Percentiles rank a stretch among this genome's conserved stretches.
phyloP scores from a whole-genome alignment of 2,113 vertebrate species.

The Cottus gobio region DNA sequence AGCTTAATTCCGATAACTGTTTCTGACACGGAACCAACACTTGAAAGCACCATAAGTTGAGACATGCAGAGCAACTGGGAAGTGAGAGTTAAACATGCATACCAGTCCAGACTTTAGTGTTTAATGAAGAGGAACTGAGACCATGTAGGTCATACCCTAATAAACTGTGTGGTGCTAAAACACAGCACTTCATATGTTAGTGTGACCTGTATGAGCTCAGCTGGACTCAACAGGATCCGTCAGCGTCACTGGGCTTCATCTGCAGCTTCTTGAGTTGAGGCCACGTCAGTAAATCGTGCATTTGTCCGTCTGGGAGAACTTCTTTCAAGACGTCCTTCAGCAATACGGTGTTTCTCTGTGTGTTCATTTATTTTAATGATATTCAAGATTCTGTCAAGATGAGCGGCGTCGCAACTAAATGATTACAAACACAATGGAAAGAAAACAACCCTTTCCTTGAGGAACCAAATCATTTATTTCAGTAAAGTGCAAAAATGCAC shows the following conservation, averaged over 20 bases:
- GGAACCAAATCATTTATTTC: conserved; percentile 30
- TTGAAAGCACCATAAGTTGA: too few relatives aligned
- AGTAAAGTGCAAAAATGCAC: neutral
- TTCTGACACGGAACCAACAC: too few relatives aligned
- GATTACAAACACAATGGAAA: neutral
- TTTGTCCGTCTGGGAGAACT: neutral
- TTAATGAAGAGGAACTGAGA: conserved; percentile 16
- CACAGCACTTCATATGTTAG: neutral
- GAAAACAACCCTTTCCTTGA: neutral
- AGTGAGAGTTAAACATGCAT: conserved; percentile 22
- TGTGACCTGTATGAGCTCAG: neutral
- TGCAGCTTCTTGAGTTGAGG: conserved; percentile 15
- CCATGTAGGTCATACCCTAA: neutral
- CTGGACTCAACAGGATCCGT: neutral
- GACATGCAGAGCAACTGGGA: neutral
- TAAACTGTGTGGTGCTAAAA: neutral
- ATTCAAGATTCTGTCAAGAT: neutral
- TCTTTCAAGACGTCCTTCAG: neutral
- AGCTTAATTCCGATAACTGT: neutral
- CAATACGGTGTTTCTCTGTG: neutral
- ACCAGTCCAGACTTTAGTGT: neutral
- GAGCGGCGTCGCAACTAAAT: neutral
- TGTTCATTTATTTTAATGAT: neutral
- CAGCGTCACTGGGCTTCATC: neutral
- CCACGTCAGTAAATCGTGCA: neutral